phyloP scores from a whole-genome alignment of 2,888 invertebrate genomes.

The Pecten maximus region DNA sequence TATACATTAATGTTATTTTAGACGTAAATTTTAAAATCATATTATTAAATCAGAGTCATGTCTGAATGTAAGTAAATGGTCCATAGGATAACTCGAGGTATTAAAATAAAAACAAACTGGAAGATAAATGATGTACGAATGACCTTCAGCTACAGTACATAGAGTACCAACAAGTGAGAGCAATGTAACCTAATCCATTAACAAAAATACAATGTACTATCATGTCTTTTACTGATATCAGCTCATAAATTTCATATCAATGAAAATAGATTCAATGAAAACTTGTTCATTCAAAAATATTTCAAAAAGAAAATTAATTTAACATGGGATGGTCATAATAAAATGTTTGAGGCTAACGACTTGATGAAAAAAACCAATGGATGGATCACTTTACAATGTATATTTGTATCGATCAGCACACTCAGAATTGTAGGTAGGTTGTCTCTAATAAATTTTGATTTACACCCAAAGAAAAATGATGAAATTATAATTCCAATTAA shows the following conservation, averaged over 20 bases:
- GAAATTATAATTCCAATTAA: not conserved
- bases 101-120: not conserved
- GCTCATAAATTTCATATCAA: not conserved
- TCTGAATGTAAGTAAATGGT: not conserved
- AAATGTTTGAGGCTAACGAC: not conserved
- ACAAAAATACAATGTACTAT: not conserved
- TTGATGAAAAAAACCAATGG: not conserved
- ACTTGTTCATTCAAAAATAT: not conserved
- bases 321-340: not conserved
- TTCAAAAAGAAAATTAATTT: not conserved
- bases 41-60: no score
- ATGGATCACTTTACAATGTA: not conserved
- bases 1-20: no score
- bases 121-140: not conserved
- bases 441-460: not conserved
- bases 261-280: not conserved
- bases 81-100: conserved; percentile 10
- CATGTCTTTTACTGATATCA: not conserved
- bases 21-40: no score
- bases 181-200: not conserved
- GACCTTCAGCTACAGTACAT: not conserved
- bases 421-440: not conserved
- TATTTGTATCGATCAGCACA: not conserved
- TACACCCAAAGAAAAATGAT: not conserved
- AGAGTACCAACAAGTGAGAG: not conserved